These are phyloP conservation scores for Drosophila mettleri DNA, from an alignment of 2,888 invertebrate species.

Conservation along the genomic window DNA sequence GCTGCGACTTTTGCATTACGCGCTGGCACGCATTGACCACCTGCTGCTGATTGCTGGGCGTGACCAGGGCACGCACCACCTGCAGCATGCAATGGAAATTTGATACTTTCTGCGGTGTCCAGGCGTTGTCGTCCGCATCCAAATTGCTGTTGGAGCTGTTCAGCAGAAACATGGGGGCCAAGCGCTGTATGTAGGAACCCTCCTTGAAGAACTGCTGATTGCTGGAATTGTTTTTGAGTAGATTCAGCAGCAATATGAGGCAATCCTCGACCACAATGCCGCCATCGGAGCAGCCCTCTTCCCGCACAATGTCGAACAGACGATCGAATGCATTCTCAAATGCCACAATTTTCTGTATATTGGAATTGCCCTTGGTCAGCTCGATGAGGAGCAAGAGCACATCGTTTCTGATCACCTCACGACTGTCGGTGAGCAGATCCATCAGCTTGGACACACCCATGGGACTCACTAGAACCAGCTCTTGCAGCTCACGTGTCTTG, in stretches of 20 bases:
- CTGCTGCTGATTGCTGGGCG: constrained; percentile 96
- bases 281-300: constrained; percentile 97
- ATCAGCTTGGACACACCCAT: constrained; percentile 99
- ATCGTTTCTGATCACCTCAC: constrained; percentile 98
- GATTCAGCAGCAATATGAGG: constrained; percentile 94
- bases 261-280: constrained; percentile 99
- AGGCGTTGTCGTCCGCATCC: constrained; percentile 90
- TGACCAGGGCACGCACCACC: constrained; percentile 95
- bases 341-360: constrained; percentile 99
- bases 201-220: constrained; percentile 99
- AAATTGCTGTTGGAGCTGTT: constrained; percentile 82
- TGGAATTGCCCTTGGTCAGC: constrained; percentile 94
- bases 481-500: constrained; percentile 94
- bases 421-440: constrained; percentile 96
- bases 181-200: constrained; percentile 96
- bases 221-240: constrained; percentile 97
- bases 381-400: constrained; percentile 95
- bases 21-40: constrained; percentile 93
- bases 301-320: constrained; percentile 95
- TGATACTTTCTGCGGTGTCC: constrained; percentile 97
- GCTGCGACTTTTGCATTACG: constrained; percentile 93
- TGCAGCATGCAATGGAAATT: constrained; percentile 97
- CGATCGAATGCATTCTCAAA: constrained; percentile 99
- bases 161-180: constrained; percentile 94
- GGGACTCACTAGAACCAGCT: constrained; percentile 94